Percentiles rank a stretch among this genome's conserved stretches.
phyloP scores from a whole-genome alignment of 1,140 invertebrate species.

The Eriocheir sinensis region DNA sequence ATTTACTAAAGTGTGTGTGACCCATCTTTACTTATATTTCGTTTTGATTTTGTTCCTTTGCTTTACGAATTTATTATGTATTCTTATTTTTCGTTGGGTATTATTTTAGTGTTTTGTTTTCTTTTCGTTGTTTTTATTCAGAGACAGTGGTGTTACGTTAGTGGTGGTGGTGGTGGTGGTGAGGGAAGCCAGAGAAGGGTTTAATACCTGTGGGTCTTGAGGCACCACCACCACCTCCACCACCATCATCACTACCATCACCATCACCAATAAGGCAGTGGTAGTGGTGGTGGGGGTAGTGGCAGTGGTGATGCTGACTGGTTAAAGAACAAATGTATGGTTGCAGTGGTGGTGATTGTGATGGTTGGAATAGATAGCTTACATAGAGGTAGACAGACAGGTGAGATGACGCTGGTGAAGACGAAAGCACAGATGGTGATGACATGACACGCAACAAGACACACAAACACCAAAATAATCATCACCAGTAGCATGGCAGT shows the following conservation, averaged over 20 bases:
- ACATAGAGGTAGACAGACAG: too few species aligned
- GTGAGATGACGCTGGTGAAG: background rate
- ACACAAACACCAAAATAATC: background rate
- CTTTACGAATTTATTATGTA: too few species aligned
- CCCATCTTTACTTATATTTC: too few species aligned
- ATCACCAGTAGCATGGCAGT: background rate
- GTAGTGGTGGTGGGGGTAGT: too few species aligned
- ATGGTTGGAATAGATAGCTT: background rate
- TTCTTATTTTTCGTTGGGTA: too few species aligned
- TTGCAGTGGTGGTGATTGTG: background rate
- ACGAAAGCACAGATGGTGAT: background rate
- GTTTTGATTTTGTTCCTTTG: too few species aligned
- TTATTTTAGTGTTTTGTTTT: too few species aligned
- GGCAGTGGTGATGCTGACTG: too few species aligned
- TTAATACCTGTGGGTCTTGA: background rate
- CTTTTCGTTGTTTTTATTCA: too few species aligned
- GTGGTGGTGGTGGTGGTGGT: background rate
- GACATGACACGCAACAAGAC: background rate
- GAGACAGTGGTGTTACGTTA: background rate
- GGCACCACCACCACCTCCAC: background rate
- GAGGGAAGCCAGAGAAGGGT: background rate
- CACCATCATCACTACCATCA: too few species aligned
- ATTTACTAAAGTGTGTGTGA: too few species aligned
- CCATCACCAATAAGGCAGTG: too few species aligned
- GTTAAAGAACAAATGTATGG: background rate